These are phyloP conservation scores for Hydrotaea cyrtoneurina DNA, from an alignment of 2,888 invertebrate species.

Conservation along the genomic window DNA sequence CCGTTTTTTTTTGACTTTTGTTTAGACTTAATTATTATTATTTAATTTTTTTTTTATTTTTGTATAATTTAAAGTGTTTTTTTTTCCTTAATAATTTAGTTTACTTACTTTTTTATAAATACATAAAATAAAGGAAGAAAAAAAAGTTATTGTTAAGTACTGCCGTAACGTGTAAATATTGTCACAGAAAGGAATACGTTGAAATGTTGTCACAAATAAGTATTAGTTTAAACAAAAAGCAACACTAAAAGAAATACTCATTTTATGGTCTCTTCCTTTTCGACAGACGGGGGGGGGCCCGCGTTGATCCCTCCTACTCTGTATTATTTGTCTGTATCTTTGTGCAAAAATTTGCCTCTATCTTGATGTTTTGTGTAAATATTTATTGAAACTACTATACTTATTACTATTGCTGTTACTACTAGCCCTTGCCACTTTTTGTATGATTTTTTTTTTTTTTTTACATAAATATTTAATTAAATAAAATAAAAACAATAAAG, in stretches of 20 bases:
- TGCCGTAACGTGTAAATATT: constrained; percentile 47
- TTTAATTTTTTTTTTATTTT: constrained; percentile 33
- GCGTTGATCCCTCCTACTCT: constrained; percentile 39
- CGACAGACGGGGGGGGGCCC: constrained; percentile 36
- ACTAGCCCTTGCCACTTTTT: constrained; percentile 43
- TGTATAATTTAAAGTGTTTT: constrained; percentile 46
- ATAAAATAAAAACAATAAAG: constrained; percentile 61
- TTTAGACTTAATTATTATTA: constrained; percentile 36
- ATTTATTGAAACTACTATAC: constrained; percentile 73
- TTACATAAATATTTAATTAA: constrained; percentile 67
- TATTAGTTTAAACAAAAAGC: constrained; percentile 47
- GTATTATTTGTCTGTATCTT: constrained; percentile 27
- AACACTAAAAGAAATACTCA: constrained; percentile 50
- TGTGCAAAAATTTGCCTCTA: constrained; percentile 42
- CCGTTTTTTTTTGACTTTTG: neutral
- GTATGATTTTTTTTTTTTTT: constrained; percentile 49
- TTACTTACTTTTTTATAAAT: constrained; percentile 28
- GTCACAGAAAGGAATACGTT: constrained; percentile 43
- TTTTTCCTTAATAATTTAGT: constrained; percentile 20
- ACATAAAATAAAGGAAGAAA: neutral
- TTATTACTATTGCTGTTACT: neutral
- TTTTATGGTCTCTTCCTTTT: constrained; percentile 29
- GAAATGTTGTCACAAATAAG: constrained; percentile 49
- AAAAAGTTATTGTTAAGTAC: constrained; percentile 53
- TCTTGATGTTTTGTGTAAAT: constrained; percentile 73